Base-by-base conservation (phyloP, 1,140 invertebrate genomes). In the Vollenhovia emeryi region DNA sequence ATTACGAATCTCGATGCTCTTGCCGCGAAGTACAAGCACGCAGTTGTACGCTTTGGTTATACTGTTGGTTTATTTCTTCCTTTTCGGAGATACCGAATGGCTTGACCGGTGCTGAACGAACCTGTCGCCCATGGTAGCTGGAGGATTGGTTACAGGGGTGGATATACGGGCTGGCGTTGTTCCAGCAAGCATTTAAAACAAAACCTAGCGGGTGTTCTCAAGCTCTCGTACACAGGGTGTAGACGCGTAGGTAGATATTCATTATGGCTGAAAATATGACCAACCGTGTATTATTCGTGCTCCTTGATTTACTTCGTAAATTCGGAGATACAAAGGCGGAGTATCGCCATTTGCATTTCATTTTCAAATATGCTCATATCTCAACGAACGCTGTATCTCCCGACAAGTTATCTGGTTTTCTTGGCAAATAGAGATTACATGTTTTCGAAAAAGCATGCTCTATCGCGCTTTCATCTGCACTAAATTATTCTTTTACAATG, bases 141-240 rank as follows among this genome's bases (percentile, higher is more conserved):
- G 59, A n/a, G 59, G 27, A 69, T 52, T 7, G 66, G 27, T 64
- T 88, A 73, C n/a, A 59, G 8, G 82, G 40, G 24, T 33, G 27
- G 33, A 33, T 33, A 11, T 33, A 9, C 36, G 36, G 60, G 21
- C 57, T 87, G 89, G 85, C 85, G 85, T 80, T 85, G 74, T 89
- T 90, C 80, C 87, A 89, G 50, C 68, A 87, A 89, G 87, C 87
- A 84, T 89, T 89, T 89, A 86, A 89, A 89, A 86, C 73, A 88
- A 89, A 89, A 89, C 75, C 87, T 75, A 59, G 30, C 43, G 24
- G 45, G 45, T 50, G 59, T 71, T 88, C 74, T 79, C 80, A 64
- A 75, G 75, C 68, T 73, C 60, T 60, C 55, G 64, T 78, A 82
- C 33, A 57, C n/a, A 52, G 59, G 45, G 0, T 62, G 59, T 57